A percentile compares a stretch with the other conserved stretches of the same genome.
These are phyloP conservation scores for Centropyge bicolor DNA, from an alignment of 2,797 vertebrate species.

Conservation along the genomic window DNA sequence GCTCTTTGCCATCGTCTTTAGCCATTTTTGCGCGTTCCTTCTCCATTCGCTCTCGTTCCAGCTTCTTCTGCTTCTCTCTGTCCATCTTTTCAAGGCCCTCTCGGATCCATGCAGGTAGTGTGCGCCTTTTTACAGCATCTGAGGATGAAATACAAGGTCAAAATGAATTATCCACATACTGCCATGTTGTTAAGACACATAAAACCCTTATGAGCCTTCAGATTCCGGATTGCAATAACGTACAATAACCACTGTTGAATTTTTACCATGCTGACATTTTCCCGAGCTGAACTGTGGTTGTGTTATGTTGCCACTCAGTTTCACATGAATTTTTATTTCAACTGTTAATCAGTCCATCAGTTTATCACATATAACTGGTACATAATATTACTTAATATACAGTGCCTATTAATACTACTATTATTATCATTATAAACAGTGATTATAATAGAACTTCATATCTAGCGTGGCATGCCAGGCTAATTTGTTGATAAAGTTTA, in stretches of 20 bases:
- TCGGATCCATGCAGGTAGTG: conserved; percentile 97
- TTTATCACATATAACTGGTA: too few species aligned
- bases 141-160: conserved; percentile 20
- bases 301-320: neutral
- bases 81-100: conserved; percentile 99
- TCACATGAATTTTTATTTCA: neutral
- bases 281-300: neutral
- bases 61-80: conserved; percentile 96
- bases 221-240: neutral
- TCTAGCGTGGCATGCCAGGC: neutral
- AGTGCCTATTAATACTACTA: too few species aligned
- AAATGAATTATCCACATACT: neutral
- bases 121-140: conserved; percentile 98
- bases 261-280: neutral
- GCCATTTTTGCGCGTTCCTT: conserved; percentile 94
- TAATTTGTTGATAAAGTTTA: neutral
- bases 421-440: neutral
- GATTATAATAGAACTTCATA: neutral
- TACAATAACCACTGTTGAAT: neutral
- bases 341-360: neutral
- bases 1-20: conserved; percentile 88
- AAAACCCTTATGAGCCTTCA: neutral
- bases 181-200: neutral
- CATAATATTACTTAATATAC: too few species aligned
- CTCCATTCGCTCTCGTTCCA: conserved; percentile 96